Evolutionary conservation across 2,888 invertebrate genomes (phyloP).

Genomic region (Operophtera brumata): DNA sequence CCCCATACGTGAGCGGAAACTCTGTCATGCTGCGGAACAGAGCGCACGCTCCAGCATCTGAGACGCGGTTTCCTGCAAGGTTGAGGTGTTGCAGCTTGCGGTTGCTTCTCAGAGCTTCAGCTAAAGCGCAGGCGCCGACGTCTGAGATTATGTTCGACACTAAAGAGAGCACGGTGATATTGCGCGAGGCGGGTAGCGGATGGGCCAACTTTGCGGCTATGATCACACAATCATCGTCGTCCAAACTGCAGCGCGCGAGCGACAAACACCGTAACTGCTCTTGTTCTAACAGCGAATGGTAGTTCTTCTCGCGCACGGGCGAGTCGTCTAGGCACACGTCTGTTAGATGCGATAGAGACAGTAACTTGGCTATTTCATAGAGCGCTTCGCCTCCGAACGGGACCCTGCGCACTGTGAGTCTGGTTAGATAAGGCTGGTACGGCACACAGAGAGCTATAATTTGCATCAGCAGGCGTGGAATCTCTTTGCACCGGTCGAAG

Average conservation of each 20-base stretch:
- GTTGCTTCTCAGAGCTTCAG: slow-evolving; percentile 36
- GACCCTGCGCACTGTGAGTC: slow-evolving; percentile 30
- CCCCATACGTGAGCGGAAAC: slow-evolving; percentile 35
- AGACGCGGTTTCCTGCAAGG: slow-evolving; percentile 39
- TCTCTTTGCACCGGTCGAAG: slow-evolving; percentile 20
- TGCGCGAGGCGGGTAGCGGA: slow-evolving; percentile 32
- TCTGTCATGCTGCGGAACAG: slow-evolving; percentile 32
- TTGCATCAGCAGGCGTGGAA: slow-evolving; percentile 37
- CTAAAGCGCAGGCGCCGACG: slow-evolving; percentile 35
- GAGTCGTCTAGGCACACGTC: slow-evolving; percentile 44
- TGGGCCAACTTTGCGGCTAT: slow-evolving; percentile 32
- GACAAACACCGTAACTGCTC: slow-evolving; percentile 32
- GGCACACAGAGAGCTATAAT: slow-evolving; percentile 38
- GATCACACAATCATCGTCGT: slow-evolving; percentile 32
- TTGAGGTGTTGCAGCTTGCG: slow-evolving; percentile 39
- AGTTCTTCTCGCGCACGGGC: slow-evolving; percentile 31
- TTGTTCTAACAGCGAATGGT: slow-evolving; percentile 31
- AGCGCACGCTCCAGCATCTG: slow-evolving; percentile 33
- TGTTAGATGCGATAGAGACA: slow-evolving; percentile 31
- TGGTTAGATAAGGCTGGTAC: slow-evolving; percentile 30
- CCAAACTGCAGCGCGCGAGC: slow-evolving; percentile 38
- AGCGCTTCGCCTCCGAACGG: slow-evolving; percentile 26
- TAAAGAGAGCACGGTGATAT: slow-evolving; percentile 28
- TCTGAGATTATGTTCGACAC: slow-evolving; percentile 35
- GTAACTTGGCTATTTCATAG: slow-evolving; percentile 31